Evolutionary conservation across 1,140 invertebrate genomes (phyloP).

Genomic region (Antheraea pernyi): DNA sequence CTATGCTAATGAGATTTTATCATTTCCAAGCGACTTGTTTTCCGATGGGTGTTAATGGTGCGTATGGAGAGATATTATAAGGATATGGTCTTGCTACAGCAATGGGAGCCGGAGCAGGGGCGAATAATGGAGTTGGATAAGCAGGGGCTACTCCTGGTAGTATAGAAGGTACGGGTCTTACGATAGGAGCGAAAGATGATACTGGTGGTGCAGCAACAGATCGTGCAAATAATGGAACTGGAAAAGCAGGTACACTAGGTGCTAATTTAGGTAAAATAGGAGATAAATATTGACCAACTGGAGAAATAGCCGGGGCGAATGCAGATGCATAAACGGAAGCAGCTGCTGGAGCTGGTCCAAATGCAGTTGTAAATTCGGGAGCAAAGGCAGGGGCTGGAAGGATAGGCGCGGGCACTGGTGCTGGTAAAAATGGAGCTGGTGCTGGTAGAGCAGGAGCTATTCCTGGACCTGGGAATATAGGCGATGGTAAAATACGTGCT

Average conservation of each 20-base stretch:
- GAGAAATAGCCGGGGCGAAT: slow-evolving; percentile 14
- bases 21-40: slow-evolving; percentile 66
- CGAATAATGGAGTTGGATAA: slow-evolving; percentile 34
- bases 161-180: slow-evolving; percentile 35
- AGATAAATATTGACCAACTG: slow-evolving; percentile 18
- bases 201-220: slow-evolving; percentile 31
- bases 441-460: slow-evolving; percentile 31
- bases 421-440: slow-evolving; percentile 31
- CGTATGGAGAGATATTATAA: slow-evolving; percentile 22
- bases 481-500: slow-evolving; percentile 31
- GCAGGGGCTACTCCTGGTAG: slow-evolving; percentile 16
- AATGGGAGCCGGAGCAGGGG: slow-evolving; percentile 24
- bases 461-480: slow-evolving; percentile 32
- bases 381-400: slow-evolving; percentile 36
- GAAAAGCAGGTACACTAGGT: slow-evolving; percentile 25
- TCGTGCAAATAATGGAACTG: slow-evolving; percentile 29
- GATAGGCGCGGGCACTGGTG: slow-evolving; percentile 29
- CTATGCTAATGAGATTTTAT: slow-evolving; percentile 34
- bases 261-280: slow-evolving; percentile 13
- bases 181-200: slow-evolving; percentile 40
- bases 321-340: slow-evolving; percentile 30
- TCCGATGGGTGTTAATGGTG: slow-evolving; percentile 37
- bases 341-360: slow-evolving; percentile 24
- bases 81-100: slow-evolving; percentile 31
- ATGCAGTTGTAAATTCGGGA: slow-evolving; percentile 22